These are phyloP conservation scores for Phrixothrix hirtus DNA, from an alignment of 2,888 invertebrate genomes.

Conservation along the genomic window DNA sequence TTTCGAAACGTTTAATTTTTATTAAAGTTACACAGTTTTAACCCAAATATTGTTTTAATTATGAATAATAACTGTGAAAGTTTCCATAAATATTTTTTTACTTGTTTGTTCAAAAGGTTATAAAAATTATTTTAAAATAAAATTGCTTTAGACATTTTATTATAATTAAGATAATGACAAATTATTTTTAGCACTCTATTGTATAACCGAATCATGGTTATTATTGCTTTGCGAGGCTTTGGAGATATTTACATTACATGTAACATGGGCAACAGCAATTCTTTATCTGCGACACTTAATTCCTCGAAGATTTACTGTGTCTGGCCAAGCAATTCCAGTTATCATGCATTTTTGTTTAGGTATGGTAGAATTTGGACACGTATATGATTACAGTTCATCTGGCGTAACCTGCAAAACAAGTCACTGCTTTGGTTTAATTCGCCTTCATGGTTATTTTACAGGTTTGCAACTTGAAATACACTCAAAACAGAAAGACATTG, in stretches of 20 bases:
- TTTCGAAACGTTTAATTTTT: too few species aligned
- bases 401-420: too few species aligned
- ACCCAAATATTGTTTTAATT: too few species aligned
- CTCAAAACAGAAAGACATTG: too few species aligned
- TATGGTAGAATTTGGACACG: conserved; percentile 44
- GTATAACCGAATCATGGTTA: conserved; percentile 64
- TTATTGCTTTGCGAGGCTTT: conserved; percentile 71
- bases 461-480: too few species aligned
- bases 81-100: not conserved
- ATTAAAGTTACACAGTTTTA: too few species aligned
- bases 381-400: too few species aligned
- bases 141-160: not conserved
- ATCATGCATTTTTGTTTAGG: conserved; percentile 79
- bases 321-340: conserved; percentile 78
- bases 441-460: too few species aligned
- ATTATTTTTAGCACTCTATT: conserved; percentile 60
- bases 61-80: not conserved
- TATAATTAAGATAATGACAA: too few species aligned
- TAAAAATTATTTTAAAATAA: not conserved
- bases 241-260: conserved; percentile 75
- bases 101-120: not conserved
- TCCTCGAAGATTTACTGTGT: conserved; percentile 74
- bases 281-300: conserved; percentile 81
- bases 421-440: too few species aligned
- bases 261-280: conserved; percentile 80